These are phyloP conservation scores for Charanyca ferruginea DNA, from an alignment of 2,888 invertebrate genomes.

Conservation along the genomic window DNA sequence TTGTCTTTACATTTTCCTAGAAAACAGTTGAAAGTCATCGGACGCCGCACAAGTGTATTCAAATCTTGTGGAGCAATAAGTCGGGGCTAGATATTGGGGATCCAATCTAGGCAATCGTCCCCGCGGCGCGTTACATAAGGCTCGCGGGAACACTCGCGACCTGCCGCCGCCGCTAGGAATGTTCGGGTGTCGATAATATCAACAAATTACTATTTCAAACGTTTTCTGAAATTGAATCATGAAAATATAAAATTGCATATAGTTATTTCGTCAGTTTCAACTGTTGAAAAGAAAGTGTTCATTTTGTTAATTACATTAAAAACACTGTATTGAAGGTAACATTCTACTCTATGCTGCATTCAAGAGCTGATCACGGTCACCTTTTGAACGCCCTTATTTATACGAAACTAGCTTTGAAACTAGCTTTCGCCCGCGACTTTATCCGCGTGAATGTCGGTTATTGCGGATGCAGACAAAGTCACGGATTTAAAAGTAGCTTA, in stretches of 20 bases:
- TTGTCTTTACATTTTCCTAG: conserved; percentile 29
- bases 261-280: no score
- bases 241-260: no score
- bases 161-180: conserved; percentile 1
- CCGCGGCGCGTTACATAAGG: conserved; percentile 57
- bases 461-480: no score
- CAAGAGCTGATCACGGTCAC: no score
- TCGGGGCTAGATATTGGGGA: conserved; percentile 46
- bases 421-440: no score
- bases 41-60: conserved; percentile 36
- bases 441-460: no score
- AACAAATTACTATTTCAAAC: neutral
- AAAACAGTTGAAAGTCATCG: conserved; percentile 24
- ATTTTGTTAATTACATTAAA: no score
- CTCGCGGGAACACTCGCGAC: conserved; percentile 45
- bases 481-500: no score
- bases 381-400: no score
- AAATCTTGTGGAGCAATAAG: conserved; percentile 59
- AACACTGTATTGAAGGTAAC: no score
- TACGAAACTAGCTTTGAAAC: no score
- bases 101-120: conserved; percentile 70
- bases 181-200: neutral
- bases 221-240: neutral
- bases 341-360: no score
- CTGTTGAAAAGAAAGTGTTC: neutral